Evolutionary conservation across 2,797 vertebrate species (phyloP).

Genomic region (Artibeus jamaicensis): DNA sequence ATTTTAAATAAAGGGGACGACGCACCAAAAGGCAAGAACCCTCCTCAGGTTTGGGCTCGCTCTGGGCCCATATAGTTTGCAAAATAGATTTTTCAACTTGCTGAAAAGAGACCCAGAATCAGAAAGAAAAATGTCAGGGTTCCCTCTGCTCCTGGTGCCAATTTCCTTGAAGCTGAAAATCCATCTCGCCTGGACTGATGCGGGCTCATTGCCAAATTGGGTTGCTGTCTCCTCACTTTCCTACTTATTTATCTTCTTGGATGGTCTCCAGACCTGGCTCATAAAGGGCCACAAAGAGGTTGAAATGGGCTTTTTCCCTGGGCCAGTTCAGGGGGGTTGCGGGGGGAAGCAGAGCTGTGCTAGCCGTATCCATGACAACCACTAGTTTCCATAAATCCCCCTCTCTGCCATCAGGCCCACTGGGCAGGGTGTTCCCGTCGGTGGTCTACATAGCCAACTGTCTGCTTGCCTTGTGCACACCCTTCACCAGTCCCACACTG

Average conservation of each 20-base stretch:
- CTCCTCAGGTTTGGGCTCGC: conserved; percentile 61
- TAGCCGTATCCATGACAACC: not conserved
- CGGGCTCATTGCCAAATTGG: conserved; percentile 72
- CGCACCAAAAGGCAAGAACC: conserved; percentile 63
- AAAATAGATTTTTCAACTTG: conserved; percentile 71
- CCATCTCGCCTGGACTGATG: conserved; percentile 54
- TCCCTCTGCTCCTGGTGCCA: conserved; percentile 66
- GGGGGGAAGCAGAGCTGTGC: not conserved
- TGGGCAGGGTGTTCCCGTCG: not conserved
- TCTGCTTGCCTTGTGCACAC: not conserved
- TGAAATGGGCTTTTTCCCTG: conserved; percentile 44
- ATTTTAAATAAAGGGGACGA: conserved; percentile 67
- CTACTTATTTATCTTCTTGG: conserved; percentile 69
- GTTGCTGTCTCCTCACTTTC: conserved; percentile 49
- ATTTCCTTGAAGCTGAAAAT: conserved; percentile 69
- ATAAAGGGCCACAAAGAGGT: conserved; percentile 41
- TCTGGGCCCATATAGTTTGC: conserved; percentile 68
- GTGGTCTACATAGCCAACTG: not conserved
- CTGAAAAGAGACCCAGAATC: conserved; percentile 61
- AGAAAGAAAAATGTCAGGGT: conserved; percentile 66
- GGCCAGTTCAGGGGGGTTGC: not conserved
- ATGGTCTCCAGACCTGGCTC: conserved; percentile 55
- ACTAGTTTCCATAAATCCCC: not conserved
- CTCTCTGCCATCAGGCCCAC: not conserved
- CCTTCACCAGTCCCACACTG: not conserved